phyloP scores from a whole-genome alignment of 2,888 invertebrate genomes.

The Sycophila texana region DNA sequence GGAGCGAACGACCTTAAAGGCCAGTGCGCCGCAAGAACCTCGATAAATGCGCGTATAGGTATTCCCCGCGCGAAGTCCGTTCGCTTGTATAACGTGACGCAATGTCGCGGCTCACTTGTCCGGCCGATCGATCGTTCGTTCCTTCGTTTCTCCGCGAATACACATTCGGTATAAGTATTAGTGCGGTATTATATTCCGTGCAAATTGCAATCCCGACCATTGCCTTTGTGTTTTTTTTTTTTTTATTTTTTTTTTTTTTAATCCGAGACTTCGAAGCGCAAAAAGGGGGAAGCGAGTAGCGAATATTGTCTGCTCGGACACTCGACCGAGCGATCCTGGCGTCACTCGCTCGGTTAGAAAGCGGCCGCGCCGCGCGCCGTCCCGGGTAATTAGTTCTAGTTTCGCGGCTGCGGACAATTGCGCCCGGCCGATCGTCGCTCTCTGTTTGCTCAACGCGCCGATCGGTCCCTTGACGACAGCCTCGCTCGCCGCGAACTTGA shows the following conservation, averaged over 20 bases:
- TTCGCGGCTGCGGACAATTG: slow-evolving; percentile 46
- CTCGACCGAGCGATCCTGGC: slow-evolving; percentile 9
- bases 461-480: no score
- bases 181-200: background rate
- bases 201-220: background rate
- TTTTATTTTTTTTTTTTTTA: background rate
- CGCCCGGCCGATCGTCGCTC: background rate
- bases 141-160: background rate
- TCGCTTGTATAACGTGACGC: slow-evolving; percentile 11
- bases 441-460: background rate
- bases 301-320: background rate
- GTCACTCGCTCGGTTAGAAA: slow-evolving; percentile 54
- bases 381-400: slow-evolving; percentile 54
- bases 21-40: slow-evolving; percentile 35
- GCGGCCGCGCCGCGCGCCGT: slow-evolving; percentile 34
- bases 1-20: slow-evolving; percentile 41
- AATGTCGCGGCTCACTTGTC: slow-evolving; percentile 7
- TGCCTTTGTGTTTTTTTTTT: background rate
- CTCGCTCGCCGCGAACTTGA: no score
- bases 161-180: background rate
- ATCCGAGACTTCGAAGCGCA: background rate
- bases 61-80: background rate
- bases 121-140: slow-evolving; percentile 34
- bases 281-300: background rate
- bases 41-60: background rate